Conservation (phyloP, 2,113 vertebrate species). For the Hippocampus guttulatus region DNA sequence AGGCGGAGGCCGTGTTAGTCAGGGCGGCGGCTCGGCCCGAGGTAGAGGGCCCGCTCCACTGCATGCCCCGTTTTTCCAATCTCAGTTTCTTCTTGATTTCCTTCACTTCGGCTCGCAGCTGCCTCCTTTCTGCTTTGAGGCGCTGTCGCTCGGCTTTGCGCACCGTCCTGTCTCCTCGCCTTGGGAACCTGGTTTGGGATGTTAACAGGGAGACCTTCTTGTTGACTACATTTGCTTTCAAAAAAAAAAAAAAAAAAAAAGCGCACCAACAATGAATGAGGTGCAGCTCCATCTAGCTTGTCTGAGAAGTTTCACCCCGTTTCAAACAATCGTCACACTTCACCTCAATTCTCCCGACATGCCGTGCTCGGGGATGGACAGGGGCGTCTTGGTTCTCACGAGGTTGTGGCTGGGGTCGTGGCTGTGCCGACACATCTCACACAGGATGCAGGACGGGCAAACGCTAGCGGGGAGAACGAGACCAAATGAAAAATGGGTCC, state of each 20-base stretch:
- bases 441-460: constrained; percentile 87
- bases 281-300: constrained; percentile 29
- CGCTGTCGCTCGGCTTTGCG: constrained; percentile 94
- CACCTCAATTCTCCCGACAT: constrained; percentile 75
- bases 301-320: constrained; percentile 18
- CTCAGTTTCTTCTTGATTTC: constrained; percentile 97
- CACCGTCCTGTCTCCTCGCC: constrained; percentile 90
- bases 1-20: constrained; percentile 63
- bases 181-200: constrained; percentile 81
- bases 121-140: constrained; percentile 90
- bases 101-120: constrained; percentile 91
- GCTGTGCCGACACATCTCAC: constrained; percentile 82
- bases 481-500: not conserved
- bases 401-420: constrained; percentile 87
- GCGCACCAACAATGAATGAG: constrained; percentile 21
- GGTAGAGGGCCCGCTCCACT: constrained; percentile 84
- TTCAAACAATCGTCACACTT: constrained; percentile 4
- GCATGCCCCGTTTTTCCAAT: constrained; percentile 88
- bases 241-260: not conserved
- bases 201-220: constrained; percentile 63
- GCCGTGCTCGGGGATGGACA: constrained; percentile 74
- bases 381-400: constrained; percentile 87
- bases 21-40: constrained; percentile 72
- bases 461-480: constrained; percentile 67
- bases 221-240: constrained; percentile 55